Evolutionary conservation across 37 sponge, comb jelly and placozoan genomes (phyloP).

Genomic region (Ianthella basta): DNA sequence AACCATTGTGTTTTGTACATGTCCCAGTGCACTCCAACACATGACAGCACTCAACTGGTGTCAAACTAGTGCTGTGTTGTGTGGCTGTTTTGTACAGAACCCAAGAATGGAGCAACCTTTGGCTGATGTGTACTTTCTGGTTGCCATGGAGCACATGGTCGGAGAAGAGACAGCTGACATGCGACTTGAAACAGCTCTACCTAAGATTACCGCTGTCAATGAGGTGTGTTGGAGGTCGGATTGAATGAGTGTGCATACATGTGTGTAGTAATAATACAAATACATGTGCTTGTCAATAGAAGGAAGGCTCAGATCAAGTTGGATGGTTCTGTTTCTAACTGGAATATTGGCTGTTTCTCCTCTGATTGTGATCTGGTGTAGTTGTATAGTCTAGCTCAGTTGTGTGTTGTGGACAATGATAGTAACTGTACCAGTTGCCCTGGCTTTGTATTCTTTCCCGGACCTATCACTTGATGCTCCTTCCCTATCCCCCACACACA

Average conservation of each 20-base stretch:
- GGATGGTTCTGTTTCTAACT: no score
- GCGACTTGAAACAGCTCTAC: constrained; percentile 10
- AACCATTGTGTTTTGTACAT: not conserved
- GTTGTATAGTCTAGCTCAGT: no score
- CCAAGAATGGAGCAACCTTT: constrained; percentile 82
- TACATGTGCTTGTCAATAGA: no score
- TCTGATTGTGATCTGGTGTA: no score
- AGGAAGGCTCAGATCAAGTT: no score
- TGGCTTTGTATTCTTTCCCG: no score
- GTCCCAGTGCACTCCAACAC: not conserved
- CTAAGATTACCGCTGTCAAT: not conserved
- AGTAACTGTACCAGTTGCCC: no score
- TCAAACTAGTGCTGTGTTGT: not conserved
- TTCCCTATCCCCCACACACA: no score
- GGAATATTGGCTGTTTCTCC: no score
- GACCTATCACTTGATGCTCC: no score
- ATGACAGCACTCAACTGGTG: not conserved
- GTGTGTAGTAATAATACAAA: no score
- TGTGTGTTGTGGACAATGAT: no score
- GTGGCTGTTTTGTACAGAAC: not conserved
- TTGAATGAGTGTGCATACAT: not conserved
- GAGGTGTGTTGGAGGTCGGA: constrained; percentile 5
- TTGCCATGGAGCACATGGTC: constrained; percentile 71
- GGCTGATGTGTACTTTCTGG: constrained; percentile 82
- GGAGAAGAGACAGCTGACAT: constrained; percentile 22